These are phyloP conservation scores for Perca flavescens DNA, from an alignment of 2,113 vertebrate species.

Conservation along the genomic window DNA sequence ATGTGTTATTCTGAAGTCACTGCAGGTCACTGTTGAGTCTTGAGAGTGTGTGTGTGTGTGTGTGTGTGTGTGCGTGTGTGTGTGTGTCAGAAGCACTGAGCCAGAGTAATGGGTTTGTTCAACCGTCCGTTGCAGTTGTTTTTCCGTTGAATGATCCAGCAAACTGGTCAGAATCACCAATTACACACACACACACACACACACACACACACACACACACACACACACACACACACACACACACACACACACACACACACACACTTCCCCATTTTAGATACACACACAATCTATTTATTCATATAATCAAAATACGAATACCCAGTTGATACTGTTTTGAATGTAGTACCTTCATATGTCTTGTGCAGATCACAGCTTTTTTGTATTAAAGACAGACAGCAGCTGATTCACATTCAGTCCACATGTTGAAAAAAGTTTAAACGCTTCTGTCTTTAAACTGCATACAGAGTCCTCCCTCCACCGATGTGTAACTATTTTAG, in stretches of 20 bases:
- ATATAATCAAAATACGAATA: neutral
- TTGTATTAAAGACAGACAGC: neutral
- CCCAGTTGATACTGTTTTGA: neutral
- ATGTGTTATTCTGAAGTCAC: conserved; percentile 60
- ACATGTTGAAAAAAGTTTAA: conserved; percentile 10
- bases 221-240: conserved; percentile 19
- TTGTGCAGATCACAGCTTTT: neutral
- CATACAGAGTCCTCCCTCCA: neutral
- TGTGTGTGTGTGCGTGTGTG: conserved; percentile 55
- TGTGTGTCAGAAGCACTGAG: conserved; percentile 75
- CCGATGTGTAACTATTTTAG: conserved; percentile 18
- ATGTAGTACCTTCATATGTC: neutral
- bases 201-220: conserved; percentile 1
- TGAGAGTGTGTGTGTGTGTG: conserved; percentile 35
- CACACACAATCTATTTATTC: neutral
- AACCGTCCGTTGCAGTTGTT: conserved; percentile 74
- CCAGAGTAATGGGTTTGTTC: conserved; percentile 82
- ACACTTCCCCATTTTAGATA: neutral
- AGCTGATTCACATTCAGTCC: conserved; percentile 28
- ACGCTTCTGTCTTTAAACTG: neutral
- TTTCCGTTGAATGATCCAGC: conserved; percentile 68
- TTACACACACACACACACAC: conserved; percentile 34
- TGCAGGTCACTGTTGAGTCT: conserved; percentile 51
- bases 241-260: neutral
- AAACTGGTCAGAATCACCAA: conserved; percentile 69